Evolutionary conservation across 2,113 vertebrate species (phyloP), one percentile per base, ranked within the genome.

Genomic region (Megaleporinus macrocephalus): DNA sequence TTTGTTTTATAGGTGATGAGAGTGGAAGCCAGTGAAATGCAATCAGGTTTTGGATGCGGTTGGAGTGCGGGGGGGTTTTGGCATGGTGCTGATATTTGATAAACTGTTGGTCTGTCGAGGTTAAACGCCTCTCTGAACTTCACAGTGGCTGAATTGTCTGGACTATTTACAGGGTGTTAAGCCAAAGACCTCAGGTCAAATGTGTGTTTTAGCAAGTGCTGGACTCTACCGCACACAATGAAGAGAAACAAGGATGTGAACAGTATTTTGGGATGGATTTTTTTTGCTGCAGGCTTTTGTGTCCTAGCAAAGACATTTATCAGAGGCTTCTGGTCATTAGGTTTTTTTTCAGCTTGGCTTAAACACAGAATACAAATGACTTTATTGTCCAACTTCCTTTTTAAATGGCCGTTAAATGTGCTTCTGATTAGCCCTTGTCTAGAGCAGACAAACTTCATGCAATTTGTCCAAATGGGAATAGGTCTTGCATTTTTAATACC

Each of bases 391-490:
- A 85, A 88, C 87, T 85, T 49, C 68, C 44, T 5, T 84, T 77
- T 82, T 86, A 88, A 90, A 89, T 86, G 84, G 87, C 68, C 75
- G 59, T 80, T 89, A 88, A 88, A 88, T 87, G 87, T 86, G 88
- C 73, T 83, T 74, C 84, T 90, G 87, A 90, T 90, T 91, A 90
- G 89, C 83, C 85, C 5, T 55, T 84, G 84, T 88, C 88, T 79
- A 86, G 80, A 75, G 68, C 89, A 88, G 89, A 91, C 89, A 89
- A 91, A 89, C 89, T 89, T 87, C 84, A 83, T 89, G 86, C 71
- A 86, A 89, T 91, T 89, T 91, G 88, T 91, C 87, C 82, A 84
- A 85, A 89, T 79, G 85, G 76, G 82, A 87, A 85, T 79, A 89
- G 87, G 82, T 90, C 83, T 63, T 91, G 51, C 87, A 91, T 89